Base-by-base conservation (phyloP, 2,113 vertebrate genomes). In the Lagenorhynchus albirostris region DNA sequence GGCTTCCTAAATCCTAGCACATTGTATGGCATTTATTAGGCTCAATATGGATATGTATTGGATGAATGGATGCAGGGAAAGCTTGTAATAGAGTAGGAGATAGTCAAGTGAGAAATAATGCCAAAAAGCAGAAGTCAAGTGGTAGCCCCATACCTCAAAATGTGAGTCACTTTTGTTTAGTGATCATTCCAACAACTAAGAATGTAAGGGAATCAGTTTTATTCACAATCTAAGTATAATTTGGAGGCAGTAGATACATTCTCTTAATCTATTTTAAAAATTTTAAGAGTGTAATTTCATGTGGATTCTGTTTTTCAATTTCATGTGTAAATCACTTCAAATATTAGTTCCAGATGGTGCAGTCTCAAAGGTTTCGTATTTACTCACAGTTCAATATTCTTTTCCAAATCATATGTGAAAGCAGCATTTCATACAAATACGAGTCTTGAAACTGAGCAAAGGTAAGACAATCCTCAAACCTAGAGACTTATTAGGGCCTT, bases 261-360 rank as follows among this genome's bases (percentile, higher is more conserved):
- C 8, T 14, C 21, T 58, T 79, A 38, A 58, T 76, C 50, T n/a
- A 50, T 44, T 50, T 47, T 29, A 1, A 53, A 84, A 77, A 26
- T 1, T 25, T 62, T 74, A 90, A 53, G 47, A 77, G 21, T 29
- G 15, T 89, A 70, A 84, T 76, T 97, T 96, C 31, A 74, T 63
- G 33, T 89, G 62, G 14, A 95, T 85, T 91, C 29, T 95, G 13
- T 67, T 96, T 95, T 95, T 87, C 84, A 62, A 67, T 47, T 80
- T 88, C 33, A 65, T 84, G 21, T 94, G 63, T 50, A 93, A 97
- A 58, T 91, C 38, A 95, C 25, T 96, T 96, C 62, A 96, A 96
- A 96, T 93, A 91, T 84, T 91, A 55, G 77, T 41, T 95, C 65
- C 71, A 96, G 76, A 85, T 95, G 92, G 76, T 91, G 9, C 1